Base-by-base conservation (phyloP, 2,797 vertebrate species). In the Psittacula echo region DNA sequence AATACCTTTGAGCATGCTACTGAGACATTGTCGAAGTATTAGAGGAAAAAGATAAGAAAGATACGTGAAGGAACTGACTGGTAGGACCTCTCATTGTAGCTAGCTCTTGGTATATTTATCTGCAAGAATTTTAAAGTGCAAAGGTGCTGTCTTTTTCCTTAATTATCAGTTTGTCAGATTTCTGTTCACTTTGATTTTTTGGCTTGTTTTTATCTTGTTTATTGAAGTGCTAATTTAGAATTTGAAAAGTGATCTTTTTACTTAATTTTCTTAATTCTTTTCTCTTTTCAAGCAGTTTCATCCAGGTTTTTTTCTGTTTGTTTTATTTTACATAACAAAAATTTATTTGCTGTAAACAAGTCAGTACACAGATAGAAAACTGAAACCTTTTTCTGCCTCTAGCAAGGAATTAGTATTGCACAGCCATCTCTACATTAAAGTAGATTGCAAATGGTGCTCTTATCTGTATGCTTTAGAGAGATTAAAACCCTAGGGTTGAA, bases 401-500 rank as follows among this genome's bases (percentile, higher is more conserved):
- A 50, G 45, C 10, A 73, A 83, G 32, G 22, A 90, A 45, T 44
- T 89, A 75, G 11, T 68, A 82, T 54, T 75, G 37, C 53, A 73
- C 32, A 90, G 50, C 58, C 27, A 72, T 66, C 14, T 94, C 50
- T 85, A 62, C 85, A 94, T 64, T 89, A 24, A 96, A 91, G 92
- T 89, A 92, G 56, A 73, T 89, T 96, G 32, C 66, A 87, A 81
- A 83, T 88, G 61, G 85, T 87, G 14, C 17, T 74, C 80, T 84
- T 92, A 82, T 90, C 32, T 70, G 9, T 87, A 24, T 65, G 16
- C 54, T 82, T 89, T 50, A 87, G 41, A 66, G 37, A 47, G 41
- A 89, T 94, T 85, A 94, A 95, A 93, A 88, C 12, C 54, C 71
- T 14, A 68, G 34, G 34, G 41, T 88, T 78, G 32, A 67, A 29